Base-by-base conservation (phyloP, 2,113 vertebrate species). In the Oceanodroma tethys region DNA sequence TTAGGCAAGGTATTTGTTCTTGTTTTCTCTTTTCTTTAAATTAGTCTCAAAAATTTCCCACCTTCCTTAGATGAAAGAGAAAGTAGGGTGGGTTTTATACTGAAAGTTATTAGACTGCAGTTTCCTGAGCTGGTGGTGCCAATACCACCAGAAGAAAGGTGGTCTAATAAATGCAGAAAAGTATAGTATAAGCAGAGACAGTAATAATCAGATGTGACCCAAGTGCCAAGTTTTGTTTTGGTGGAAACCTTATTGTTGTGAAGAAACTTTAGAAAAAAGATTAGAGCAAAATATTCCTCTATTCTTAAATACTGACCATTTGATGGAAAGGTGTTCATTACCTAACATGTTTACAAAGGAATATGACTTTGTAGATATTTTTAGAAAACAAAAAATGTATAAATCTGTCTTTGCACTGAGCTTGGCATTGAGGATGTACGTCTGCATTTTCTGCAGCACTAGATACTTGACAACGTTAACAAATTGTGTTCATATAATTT, bases 371-470 rank as follows among this genome's bases (percentile, higher is more conserved):
- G n/a, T 42, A 63, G 25, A 20, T 68, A 47, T 13, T 20, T 88
- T 70, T 23, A 90, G 23, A 47, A 89, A 91, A 52, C 23, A 80
- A 87, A 66, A 58, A 59, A 34, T 59, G 9, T 68, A 13, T 45
- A 53, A 58, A 26, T 67, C 13, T 70, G 0, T 74, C 38, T 88
- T 93, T 78, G n/a, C 52, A 32, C 23, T 62, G 47, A 48, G 23
- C 32, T 71, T 71, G 56, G 56, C 53, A 60, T 36, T 82, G 74
- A 60, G 67, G 19, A 52, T 68, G 26, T 63, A 63, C 2, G 3
- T 56, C 72, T 72, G 59, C 93, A n/a, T 95, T 95, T 94, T 92
- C 65, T 97, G 66, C 55, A 65, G 76, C 65, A 59, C 58, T 79
- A 17, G 38, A 25, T 56, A 42, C 70, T 91, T 95, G 78, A 90